These are phyloP conservation scores for Sitta europaea DNA, from an alignment of 2,113 vertebrate species.

Conservation along the genomic window DNA sequence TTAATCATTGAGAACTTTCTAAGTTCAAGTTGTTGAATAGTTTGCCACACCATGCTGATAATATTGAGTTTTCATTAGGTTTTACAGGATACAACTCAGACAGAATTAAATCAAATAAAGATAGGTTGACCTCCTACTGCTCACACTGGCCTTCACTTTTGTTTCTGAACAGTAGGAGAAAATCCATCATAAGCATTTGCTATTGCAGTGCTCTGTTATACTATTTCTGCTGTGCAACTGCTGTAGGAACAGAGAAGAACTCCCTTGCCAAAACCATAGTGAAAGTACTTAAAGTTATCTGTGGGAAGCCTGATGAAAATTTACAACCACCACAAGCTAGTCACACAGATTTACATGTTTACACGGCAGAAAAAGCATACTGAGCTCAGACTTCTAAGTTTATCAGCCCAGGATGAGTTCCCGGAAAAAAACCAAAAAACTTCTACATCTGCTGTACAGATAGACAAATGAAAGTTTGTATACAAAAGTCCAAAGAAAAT, in stretches of 20 bases:
- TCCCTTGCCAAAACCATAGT: background rate
- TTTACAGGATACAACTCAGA: conserved; percentile 29
- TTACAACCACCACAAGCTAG: background rate
- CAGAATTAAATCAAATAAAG: conserved; percentile 46
- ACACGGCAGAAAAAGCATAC: background rate
- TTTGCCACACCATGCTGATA: conserved; percentile 24
- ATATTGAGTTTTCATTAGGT: conserved; percentile 56
- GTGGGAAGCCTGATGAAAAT: background rate
- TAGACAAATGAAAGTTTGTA: background rate
- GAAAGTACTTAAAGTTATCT: conserved; percentile 9
- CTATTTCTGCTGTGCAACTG: conserved; percentile 16
- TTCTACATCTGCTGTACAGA: background rate
- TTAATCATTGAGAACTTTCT: background rate
- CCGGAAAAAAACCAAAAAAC: background rate
- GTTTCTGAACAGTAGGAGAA: conserved; percentile 13
- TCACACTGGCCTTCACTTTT: conserved; percentile 21
- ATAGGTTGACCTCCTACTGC: conserved; percentile 3
- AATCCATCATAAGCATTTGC: conserved; percentile 17
- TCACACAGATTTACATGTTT: conserved; percentile 37
- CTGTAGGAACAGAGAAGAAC: background rate
- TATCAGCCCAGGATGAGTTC: background rate
- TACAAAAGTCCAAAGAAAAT: background rate
- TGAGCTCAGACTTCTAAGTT: background rate
- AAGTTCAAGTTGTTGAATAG: conserved; percentile 21
- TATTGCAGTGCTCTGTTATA: background rate